Conservation (phyloP, 2,797 vertebrate species). For the Alosa sapidissima region DNA sequence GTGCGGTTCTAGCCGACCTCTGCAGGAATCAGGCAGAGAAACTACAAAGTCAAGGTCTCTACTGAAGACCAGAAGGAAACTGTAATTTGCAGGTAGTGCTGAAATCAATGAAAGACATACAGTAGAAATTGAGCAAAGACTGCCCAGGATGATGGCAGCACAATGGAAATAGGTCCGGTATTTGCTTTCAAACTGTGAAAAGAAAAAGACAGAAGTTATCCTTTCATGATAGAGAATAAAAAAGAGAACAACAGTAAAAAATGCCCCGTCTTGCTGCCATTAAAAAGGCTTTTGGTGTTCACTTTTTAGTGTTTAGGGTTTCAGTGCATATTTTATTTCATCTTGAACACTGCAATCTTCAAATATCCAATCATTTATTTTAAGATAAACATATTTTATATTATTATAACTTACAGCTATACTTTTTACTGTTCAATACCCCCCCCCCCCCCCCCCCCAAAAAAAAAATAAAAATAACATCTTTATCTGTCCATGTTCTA, state of each 20-base stretch:
- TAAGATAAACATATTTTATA: neutral
- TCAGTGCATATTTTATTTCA: neutral
- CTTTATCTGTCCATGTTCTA: neutral
- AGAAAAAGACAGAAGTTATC: neutral
- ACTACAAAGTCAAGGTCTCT: constrained; percentile 15
- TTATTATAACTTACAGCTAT: neutral
- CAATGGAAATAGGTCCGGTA: neutral
- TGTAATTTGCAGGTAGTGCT: neutral
- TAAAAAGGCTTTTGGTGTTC: neutral
- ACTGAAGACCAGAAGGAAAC: neutral
- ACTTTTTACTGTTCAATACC: neutral
- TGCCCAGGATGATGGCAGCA: neutral
- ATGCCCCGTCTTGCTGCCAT: neutral
- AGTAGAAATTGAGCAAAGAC: neutral
- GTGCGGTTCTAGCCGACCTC: neutral
- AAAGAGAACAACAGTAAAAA: neutral
- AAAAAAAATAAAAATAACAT: neutral
- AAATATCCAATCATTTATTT: constrained; percentile 15
- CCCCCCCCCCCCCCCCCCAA: too few species aligned
- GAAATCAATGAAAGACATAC: constrained; percentile 3
- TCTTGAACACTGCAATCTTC: neutral
- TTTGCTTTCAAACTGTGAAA: constrained; percentile 3
- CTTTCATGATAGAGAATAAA: neutral
- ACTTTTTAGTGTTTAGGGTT: too few species aligned
- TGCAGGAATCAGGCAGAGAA: neutral